phyloP scores from a whole-genome alignment of 2,797 vertebrate genomes.

The Aselliscus stoliczkanus region DNA sequence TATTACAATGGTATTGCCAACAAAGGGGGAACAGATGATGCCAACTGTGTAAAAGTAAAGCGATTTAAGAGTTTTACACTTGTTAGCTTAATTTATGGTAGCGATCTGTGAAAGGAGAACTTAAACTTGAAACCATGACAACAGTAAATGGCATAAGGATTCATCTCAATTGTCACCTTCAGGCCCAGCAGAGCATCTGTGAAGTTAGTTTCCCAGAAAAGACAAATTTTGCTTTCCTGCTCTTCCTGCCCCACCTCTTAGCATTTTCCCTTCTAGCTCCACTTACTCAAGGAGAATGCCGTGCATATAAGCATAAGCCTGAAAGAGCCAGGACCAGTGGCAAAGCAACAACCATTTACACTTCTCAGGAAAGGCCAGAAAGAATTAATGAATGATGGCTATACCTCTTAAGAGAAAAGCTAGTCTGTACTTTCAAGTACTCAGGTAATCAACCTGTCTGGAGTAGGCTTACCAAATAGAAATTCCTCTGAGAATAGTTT shows the following conservation, averaged over 20 bases:
- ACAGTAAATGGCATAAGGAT: slow-evolving; percentile 27
- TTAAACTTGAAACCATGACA: slow-evolving; percentile 57
- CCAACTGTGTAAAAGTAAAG: slow-evolving; percentile 40
- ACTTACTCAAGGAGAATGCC: neutral
- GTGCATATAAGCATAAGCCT: neutral
- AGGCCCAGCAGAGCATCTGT: neutral
- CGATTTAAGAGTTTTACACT: slow-evolving; percentile 37
- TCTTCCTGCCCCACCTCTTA: neutral
- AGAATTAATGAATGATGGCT: slow-evolving; percentile 21
- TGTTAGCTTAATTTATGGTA: slow-evolving; percentile 56
- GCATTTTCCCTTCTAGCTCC: neutral
- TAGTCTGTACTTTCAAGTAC: neutral
- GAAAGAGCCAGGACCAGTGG: neutral
- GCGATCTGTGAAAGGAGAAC: slow-evolving; percentile 40
- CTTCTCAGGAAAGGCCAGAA: neutral
- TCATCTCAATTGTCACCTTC: slow-evolving; percentile 41
- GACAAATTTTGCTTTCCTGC: neutral
- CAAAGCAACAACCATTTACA: slow-evolving; percentile 8
- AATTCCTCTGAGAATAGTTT: slow-evolving; percentile 4
- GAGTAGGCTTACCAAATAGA: neutral
- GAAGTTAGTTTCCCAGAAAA: neutral
- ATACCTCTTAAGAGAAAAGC: slow-evolving; percentile 5
- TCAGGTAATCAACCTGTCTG: slow-evolving; percentile 22
- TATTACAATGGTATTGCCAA: slow-evolving; percentile 16
- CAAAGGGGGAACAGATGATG: slow-evolving; percentile 31